Evolutionary conservation across 2,113 vertebrate species (phyloP).

Genomic region (Melanostigma gelatinosum): DNA sequence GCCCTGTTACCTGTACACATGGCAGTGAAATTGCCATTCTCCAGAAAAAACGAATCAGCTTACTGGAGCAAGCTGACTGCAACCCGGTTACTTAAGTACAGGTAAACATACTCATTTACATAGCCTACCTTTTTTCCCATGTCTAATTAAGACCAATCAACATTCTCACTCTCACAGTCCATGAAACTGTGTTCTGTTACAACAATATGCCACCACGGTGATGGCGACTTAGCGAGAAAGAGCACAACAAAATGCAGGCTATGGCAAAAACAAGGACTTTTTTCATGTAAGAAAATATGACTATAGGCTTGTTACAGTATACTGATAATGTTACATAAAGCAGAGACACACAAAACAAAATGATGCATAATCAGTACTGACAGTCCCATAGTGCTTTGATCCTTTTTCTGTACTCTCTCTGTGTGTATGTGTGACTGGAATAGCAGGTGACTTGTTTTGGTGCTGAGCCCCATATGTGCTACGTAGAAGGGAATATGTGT

Average conservation of each 20-base stretch:
- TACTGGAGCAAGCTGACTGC: background rate
- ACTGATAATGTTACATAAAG: constrained; percentile 24
- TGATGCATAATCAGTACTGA: constrained; percentile 42
- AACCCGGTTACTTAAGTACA: background rate
- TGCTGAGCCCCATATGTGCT: constrained; percentile 77
- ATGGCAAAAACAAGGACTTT: background rate
- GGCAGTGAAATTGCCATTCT: background rate
- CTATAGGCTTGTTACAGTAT: background rate
- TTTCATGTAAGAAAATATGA: background rate
- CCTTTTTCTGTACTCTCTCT: constrained; percentile 40
- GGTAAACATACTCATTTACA: background rate
- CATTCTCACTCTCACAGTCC: background rate
- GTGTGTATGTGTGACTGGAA: constrained; percentile 59
- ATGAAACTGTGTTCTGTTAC: constrained; percentile 1
- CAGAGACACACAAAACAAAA: constrained; percentile 20
- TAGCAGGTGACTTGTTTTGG: constrained; percentile 79
- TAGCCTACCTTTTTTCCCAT: background rate
- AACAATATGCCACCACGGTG: background rate
- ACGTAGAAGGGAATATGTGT: constrained; percentile 56
- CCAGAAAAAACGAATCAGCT: background rate
- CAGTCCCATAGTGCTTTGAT: constrained; percentile 56
- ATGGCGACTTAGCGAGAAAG: background rate
- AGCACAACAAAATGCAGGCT: background rate
- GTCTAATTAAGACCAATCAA: background rate
- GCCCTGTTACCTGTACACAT: no score